Evolutionary conservation across 2,888 invertebrate species (phyloP), one percentile per base, ranked within the genome.

Genomic region (Parnassius glacialis): DNA sequence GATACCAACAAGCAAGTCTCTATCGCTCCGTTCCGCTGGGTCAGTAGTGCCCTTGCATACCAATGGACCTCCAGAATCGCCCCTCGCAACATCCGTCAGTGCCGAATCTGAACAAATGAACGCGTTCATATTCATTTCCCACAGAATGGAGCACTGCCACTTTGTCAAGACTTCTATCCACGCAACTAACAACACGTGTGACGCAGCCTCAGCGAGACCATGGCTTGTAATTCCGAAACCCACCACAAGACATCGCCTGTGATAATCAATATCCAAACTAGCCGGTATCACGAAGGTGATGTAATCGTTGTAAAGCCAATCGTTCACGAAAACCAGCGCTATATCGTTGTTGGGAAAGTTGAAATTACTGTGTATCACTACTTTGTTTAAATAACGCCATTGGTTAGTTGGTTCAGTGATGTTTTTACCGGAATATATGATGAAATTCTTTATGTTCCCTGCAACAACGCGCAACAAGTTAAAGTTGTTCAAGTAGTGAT

Each of bases 31-130:
- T 52, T 81, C 81, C 0, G 50, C 68, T 0, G 78, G 72, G 42
- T 84, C 82, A 0, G 54, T 45, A 0, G 81, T 80, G 2, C 62
- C 70, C 2, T 64, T 69, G 59, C 89, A 88, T 1, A 74, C 70
- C 41, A 89, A 63, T 0, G 88, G 89, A 0, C 88, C 85, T 0
- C 87, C 89, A 0, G 88, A 88, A 63, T 88, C 89, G 0, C 87
- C 88, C 5, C 66, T 69, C 0, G 79, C 71, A 0, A 83, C 81
- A 53, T 84, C 85, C 0, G 74, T 65, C 0, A 78, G 12, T 0
- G 67, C 64, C 0, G 81, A 78, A 61, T 75, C 72, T 0, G 84
- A 72, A 66, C 85, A 85, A 16, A 85, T 69, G 25, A 70, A 82
- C 0, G 61, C 57, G 53, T 75, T 72, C 85, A 85, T 81, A 42